Percentiles rank a stretch among this genome's conserved stretches.
Evolutionary conservation across 2,113 vertebrate genomes (phyloP).

Genomic region (Hypocryptadius cinnamomeus): DNA sequence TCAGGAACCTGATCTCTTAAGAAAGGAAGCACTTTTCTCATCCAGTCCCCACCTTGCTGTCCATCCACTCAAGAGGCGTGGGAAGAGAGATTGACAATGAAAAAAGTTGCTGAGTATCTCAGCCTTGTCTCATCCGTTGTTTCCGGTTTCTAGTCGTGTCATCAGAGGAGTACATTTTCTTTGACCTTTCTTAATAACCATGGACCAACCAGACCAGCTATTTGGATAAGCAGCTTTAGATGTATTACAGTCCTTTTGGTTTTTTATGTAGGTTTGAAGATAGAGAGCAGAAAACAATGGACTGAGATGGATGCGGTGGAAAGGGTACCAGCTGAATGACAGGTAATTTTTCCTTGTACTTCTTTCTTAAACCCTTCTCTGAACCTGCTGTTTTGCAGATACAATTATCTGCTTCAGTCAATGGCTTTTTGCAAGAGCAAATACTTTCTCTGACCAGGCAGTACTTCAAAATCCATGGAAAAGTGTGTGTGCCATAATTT

Average conservation of each 20-base stretch:
- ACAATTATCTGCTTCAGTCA: background rate
- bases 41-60: background rate
- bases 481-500: background rate
- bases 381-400: background rate
- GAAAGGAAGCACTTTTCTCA: background rate
- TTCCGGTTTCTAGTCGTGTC: fast-evolving
- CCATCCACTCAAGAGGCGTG: background rate
- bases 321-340: background rate
- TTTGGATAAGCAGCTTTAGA: background rate
- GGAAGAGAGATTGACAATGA: background rate
- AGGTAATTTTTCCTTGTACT: background rate
- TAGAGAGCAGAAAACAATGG: background rate
- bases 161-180: background rate
- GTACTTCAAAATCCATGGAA: background rate
- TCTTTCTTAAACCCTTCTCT: background rate
- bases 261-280: background rate
- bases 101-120: background rate
- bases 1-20: background rate
- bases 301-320: background rate
- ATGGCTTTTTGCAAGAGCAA: background rate
- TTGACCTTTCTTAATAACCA: background rate
- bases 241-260: fast-evolving
- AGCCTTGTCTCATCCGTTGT: background rate
- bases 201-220: background rate
- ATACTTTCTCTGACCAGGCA: background rate